Evolutionary conservation across 2,888 invertebrate species (phyloP).

Genomic region (Thecophora atra): DNA sequence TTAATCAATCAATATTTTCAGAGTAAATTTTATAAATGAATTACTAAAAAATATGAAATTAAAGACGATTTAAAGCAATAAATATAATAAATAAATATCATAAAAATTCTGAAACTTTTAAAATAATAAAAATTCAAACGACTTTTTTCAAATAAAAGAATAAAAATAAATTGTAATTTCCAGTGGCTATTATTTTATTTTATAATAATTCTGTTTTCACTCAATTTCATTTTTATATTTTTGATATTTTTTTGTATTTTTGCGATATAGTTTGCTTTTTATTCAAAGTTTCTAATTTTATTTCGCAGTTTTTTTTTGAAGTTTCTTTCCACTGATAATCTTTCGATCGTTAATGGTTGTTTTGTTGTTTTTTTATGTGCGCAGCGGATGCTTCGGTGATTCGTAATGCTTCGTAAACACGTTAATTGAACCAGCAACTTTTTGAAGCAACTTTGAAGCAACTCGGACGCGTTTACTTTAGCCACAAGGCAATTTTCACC

Average conservation of each 20-base stretch:
- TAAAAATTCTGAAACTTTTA: too few species aligned
- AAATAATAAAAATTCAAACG: too few species aligned
- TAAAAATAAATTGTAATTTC: too few species aligned
- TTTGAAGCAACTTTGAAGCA: neutral
- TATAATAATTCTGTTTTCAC: too few species aligned
- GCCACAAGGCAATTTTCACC: neutral
- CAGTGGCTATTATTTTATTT: too few species aligned
- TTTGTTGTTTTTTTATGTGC: neutral
- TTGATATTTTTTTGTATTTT: neutral
- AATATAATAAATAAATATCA: neutral
- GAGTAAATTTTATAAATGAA: neutral
- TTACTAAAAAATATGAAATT: neutral
- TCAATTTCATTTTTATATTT: neutral
- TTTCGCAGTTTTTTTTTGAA: neutral
- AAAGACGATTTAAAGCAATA: neutral
- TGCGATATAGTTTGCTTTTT: neutral
- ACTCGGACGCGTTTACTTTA: too few species aligned
- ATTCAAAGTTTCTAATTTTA: neutral
- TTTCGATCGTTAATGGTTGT: constrained; percentile 11
- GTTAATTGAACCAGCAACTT: constrained; percentile 25
- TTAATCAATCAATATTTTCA: too few species aligned
- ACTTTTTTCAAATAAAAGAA: too few species aligned
- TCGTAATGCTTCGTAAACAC: constrained; percentile 30
- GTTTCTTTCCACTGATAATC: constrained; percentile 30
- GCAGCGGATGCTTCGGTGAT: neutral